These are phyloP conservation scores for Meleagris gallopavo DNA, from an alignment of 2,113 vertebrate species.

Conservation along the genomic window DNA sequence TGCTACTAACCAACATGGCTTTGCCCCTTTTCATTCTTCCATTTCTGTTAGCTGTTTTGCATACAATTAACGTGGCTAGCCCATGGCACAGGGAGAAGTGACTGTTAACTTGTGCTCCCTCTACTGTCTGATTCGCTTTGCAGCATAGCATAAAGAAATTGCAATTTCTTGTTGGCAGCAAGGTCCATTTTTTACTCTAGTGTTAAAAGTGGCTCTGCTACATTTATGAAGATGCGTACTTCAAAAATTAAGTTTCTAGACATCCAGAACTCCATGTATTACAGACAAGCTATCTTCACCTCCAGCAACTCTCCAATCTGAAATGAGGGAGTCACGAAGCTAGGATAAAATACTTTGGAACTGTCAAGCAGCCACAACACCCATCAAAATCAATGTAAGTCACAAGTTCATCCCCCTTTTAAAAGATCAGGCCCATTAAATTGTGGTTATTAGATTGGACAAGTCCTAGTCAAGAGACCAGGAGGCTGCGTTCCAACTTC, in stretches of 20 bases:
- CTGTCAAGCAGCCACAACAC: background rate
- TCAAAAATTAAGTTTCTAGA: background rate
- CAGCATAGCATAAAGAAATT: background rate
- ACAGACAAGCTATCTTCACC: background rate
- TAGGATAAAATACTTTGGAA: background rate
- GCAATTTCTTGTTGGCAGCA: background rate
- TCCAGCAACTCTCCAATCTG: background rate
- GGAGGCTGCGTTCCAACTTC: background rate
- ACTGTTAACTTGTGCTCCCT: slow-evolving; percentile 58
- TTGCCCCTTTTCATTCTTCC: background rate
- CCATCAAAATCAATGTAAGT: background rate
- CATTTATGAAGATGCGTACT: background rate
- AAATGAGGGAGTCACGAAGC: background rate
- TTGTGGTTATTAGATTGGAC: background rate
- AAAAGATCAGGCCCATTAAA: background rate
- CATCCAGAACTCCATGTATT: background rate
- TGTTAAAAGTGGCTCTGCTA: background rate
- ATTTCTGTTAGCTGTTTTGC: background rate
- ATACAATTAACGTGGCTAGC: background rate
- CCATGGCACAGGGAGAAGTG: slow-evolving; percentile 1
- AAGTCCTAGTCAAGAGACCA: background rate
- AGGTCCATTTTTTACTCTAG: background rate
- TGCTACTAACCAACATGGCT: background rate
- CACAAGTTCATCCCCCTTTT: background rate
- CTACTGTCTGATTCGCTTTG: slow-evolving; percentile 55